Conservation (phyloP, 2,888 invertebrate genomes). For the Meiosimyza platycephala region DNA sequence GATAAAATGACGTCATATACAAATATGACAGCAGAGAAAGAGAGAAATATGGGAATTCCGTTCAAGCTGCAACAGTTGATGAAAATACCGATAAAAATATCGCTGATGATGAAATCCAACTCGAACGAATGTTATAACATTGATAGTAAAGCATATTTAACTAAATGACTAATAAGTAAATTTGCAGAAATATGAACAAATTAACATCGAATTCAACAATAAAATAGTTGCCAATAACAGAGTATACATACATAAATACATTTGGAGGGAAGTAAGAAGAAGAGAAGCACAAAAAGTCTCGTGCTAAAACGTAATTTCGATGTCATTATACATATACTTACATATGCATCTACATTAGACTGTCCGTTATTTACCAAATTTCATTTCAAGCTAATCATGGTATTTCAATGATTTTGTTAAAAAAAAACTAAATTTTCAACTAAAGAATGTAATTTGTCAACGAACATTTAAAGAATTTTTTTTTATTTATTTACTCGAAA, state of each 20-base stretch:
- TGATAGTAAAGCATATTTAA: neutral
- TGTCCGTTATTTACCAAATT: too few relatives aligned
- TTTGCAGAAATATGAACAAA: slow-evolving; percentile 1
- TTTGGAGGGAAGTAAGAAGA: neutral
- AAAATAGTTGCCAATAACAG: neutral
- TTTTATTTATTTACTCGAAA: too few relatives aligned
- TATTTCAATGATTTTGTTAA: too few relatives aligned
- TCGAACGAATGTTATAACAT: neutral
- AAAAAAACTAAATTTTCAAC: too few relatives aligned
- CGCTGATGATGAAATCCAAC: too few relatives aligned
- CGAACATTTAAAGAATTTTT: too few relatives aligned
- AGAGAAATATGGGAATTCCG: neutral
- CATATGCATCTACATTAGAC: too few relatives aligned
- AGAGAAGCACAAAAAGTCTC: neutral
- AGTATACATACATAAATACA: neutral
- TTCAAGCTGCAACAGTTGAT: neutral
- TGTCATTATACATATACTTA: too few relatives aligned
- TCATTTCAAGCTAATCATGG: too few relatives aligned
- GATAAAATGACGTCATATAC: slow-evolving; percentile 19
- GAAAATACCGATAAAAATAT: neutral
- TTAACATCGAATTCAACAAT: neutral
- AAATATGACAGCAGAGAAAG: neutral
- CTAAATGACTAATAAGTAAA: neutral
- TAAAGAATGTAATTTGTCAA: too few relatives aligned
- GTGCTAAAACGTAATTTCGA: neutral